These are phyloP conservation scores for Echiichthys vipera DNA, from an alignment of 2,797 vertebrate species.

Conservation along the genomic window DNA sequence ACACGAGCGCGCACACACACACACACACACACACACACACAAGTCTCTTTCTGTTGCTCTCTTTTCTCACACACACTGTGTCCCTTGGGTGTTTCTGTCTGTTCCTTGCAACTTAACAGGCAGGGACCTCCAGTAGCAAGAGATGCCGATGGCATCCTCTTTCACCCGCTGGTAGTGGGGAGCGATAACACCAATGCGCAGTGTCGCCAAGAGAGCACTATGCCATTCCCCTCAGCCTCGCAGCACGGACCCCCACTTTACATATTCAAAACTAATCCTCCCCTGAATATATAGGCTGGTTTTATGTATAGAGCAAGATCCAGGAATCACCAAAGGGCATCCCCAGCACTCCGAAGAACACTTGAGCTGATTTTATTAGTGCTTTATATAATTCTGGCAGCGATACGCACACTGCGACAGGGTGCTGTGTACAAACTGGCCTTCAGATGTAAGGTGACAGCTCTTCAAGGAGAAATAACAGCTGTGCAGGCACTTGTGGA, in stretches of 20 bases:
- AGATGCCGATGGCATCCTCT: slow-evolving; percentile 66
- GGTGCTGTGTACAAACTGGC: slow-evolving; percentile 89
- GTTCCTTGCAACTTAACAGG: slow-evolving; percentile 64
- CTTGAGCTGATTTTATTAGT: slow-evolving; percentile 92
- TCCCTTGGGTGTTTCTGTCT: slow-evolving; percentile 70
- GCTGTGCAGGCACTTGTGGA: slow-evolving; percentile 80
- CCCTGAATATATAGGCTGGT: slow-evolving; percentile 87
- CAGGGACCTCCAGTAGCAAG: slow-evolving; percentile 59
- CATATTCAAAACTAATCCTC: slow-evolving; percentile 93
- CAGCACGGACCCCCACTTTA: slow-evolving; percentile 86
- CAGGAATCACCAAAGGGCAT: slow-evolving; percentile 90
- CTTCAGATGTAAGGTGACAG: slow-evolving; percentile 91
- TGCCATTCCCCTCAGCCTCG: slow-evolving; percentile 84
- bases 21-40: neutral
- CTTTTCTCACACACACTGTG: slow-evolving; percentile 54
- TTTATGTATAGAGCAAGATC: slow-evolving; percentile 91
- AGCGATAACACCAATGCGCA: slow-evolving; percentile 67
- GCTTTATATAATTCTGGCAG: slow-evolving; percentile 92
- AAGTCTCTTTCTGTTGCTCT: slow-evolving; percentile 49
- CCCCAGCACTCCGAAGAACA: slow-evolving; percentile 89
- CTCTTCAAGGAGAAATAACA: slow-evolving; percentile 87
- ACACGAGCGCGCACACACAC: slow-evolving; percentile 14
- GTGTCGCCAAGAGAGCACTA: slow-evolving; percentile 73
- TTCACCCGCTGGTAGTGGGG: slow-evolving; percentile 68
- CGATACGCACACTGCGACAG: slow-evolving; percentile 80